Conservation (phyloP, 2,888 invertebrate species). For the Creontiades dilutus region DNA sequence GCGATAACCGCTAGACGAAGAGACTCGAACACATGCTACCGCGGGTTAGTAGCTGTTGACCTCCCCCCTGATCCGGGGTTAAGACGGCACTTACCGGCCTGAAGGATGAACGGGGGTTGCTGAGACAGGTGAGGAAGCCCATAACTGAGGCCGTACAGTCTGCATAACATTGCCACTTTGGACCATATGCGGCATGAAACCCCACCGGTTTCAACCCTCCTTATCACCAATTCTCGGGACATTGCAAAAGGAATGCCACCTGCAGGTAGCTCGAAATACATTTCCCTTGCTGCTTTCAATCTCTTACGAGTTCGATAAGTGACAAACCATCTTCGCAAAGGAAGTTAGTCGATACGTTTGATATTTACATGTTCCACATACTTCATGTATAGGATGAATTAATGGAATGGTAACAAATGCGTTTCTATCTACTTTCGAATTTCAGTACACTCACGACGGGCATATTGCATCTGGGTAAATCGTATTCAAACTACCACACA, state of each 20-base stretch:
- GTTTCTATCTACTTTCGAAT: no score
- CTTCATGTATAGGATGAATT: no score
- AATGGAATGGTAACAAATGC: no score
- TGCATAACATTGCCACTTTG: slow-evolving; percentile 57
- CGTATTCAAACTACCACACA: no score
- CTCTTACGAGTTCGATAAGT: neutral
- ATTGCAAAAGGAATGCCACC: slow-evolving; percentile 8
- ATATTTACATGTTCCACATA: no score
- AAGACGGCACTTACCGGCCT: neutral
- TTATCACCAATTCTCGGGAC: slow-evolving; percentile 35
- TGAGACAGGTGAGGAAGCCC: neutral
- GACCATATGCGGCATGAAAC: slow-evolving; percentile 53
- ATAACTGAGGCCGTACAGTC: slow-evolving; percentile 18
- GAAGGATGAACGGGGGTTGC: neutral
- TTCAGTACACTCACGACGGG: no score
- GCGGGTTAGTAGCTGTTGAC: slow-evolving; percentile 30
- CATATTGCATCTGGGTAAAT: no score
- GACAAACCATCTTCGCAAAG: neutral
- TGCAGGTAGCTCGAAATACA: neutral
- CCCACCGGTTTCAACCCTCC: slow-evolving; percentile 28
- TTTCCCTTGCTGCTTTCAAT: neutral
- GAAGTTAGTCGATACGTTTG: no score
- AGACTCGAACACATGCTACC: slow-evolving; percentile 21
- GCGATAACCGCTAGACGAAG: neutral
- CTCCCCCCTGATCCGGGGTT: neutral